phyloP scores from a whole-genome alignment of 1,140 invertebrate species.

The Papilio polyxenes region DNA sequence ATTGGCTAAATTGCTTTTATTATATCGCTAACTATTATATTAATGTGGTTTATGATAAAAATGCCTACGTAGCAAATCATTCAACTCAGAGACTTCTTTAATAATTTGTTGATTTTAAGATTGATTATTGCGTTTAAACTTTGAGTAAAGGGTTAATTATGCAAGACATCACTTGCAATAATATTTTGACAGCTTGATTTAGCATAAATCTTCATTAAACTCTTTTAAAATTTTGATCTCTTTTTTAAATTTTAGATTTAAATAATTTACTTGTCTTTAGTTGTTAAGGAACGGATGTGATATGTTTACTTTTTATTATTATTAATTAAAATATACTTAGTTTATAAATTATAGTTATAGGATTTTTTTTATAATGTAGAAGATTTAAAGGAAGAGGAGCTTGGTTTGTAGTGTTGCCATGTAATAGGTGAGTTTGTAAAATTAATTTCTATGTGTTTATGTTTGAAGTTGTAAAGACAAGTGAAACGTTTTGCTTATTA shows the following conservation, averaged over 20 bases:
- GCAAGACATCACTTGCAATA: background rate
- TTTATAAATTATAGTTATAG: background rate
- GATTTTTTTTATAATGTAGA: background rate
- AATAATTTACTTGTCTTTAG: background rate
- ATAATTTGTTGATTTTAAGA: background rate
- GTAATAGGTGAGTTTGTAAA: background rate
- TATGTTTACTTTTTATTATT: background rate
- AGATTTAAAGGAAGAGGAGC: background rate
- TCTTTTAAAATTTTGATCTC: background rate
- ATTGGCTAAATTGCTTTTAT: background rate
- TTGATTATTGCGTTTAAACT: too few relatives aligned
- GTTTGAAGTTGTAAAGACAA: background rate
- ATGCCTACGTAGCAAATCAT: conserved; percentile 14
- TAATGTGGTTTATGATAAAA: conserved; percentile 1
- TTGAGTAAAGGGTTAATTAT: background rate
- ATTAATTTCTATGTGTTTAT: background rate
- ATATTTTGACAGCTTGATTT: too few relatives aligned
- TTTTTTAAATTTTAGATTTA: background rate
- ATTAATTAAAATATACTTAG: background rate
- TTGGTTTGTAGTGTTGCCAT: background rate
- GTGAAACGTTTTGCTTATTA: conserved; percentile 1
- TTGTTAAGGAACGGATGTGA: background rate
- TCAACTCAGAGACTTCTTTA: background rate
- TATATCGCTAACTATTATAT: background rate
- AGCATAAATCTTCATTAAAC: background rate